Percentiles rank a stretch among this genome's conserved stretches.
Evolutionary conservation across 2,113 vertebrate genomes (phyloP).

Genomic region (Pseudorectes ferrugineus): DNA sequence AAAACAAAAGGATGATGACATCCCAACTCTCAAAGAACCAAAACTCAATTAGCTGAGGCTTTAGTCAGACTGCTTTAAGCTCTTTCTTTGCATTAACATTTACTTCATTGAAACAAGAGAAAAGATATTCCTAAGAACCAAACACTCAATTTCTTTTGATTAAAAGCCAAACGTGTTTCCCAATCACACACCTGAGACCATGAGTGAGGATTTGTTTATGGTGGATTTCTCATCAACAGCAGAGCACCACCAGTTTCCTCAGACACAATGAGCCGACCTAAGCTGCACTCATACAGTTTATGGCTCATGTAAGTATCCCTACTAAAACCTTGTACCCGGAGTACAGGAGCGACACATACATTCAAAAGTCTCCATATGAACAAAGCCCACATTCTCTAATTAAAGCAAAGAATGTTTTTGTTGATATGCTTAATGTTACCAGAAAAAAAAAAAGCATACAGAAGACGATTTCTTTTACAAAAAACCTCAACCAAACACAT

Average conservation of each 20-base stretch:
- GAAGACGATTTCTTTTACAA: neutral
- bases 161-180: neutral
- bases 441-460: neutral
- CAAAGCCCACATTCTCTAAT: neutral
- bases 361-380: neutral
- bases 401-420: neutral
- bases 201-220: neutral
- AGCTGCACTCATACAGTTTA: neutral
- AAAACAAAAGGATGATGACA: neutral
- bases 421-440: neutral
- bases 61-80: neutral
- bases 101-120: neutral
- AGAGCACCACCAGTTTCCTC: neutral
- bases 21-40: neutral
- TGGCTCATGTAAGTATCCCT: neutral
- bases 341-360: neutral
- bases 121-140: neutral
- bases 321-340: neutral
- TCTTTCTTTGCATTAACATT: neutral
- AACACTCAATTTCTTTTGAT: neutral
- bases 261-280: neutral
- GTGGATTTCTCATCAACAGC: neutral
- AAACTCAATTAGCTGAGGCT: neutral
- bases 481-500: neutral
- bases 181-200: neutral